Evolutionary conservation across 1,140 invertebrate species (phyloP).

Genomic region (Kradibia gibbosae): DNA sequence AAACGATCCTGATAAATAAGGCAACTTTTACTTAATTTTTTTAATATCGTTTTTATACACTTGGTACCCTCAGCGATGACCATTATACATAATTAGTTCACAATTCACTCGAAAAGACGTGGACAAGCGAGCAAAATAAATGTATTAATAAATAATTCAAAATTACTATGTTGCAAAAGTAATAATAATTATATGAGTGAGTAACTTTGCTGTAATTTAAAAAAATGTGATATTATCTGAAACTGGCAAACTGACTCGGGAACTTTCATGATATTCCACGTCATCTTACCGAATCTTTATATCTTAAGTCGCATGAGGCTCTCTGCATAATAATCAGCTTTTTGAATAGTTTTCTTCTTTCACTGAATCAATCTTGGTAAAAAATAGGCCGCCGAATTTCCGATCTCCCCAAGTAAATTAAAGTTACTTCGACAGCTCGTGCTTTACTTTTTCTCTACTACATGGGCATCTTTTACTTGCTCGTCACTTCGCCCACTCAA

Average conservation of each 20-base stretch:
- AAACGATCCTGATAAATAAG: too few relatives aligned
- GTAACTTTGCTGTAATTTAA: neutral
- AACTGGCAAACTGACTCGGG: neutral
- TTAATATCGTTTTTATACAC: too few relatives aligned
- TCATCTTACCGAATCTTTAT: too few relatives aligned
- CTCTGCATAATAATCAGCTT: neutral
- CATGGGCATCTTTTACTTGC: neutral
- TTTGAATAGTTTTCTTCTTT: neutral
- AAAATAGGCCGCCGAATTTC: neutral
- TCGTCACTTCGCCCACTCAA: conserved; percentile 20
- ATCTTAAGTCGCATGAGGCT: too few relatives aligned
- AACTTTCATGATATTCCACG: neutral
- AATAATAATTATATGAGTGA: neutral
- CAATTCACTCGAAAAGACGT: neutral
- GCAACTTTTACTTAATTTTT: too few relatives aligned
- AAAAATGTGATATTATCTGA: neutral
- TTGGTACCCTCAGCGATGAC: too few relatives aligned
- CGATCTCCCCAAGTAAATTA: neutral
- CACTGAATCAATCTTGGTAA: neutral
- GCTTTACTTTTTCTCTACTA: neutral
- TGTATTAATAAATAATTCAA: too few relatives aligned
- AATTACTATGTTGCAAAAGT: too few relatives aligned
- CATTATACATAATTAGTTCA: neutral
- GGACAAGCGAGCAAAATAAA: neutral
- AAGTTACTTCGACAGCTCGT: neutral